These are phyloP conservation scores for Fregetta grallaria DNA, from an alignment of 2,113 vertebrate genomes.

Conservation along the genomic window DNA sequence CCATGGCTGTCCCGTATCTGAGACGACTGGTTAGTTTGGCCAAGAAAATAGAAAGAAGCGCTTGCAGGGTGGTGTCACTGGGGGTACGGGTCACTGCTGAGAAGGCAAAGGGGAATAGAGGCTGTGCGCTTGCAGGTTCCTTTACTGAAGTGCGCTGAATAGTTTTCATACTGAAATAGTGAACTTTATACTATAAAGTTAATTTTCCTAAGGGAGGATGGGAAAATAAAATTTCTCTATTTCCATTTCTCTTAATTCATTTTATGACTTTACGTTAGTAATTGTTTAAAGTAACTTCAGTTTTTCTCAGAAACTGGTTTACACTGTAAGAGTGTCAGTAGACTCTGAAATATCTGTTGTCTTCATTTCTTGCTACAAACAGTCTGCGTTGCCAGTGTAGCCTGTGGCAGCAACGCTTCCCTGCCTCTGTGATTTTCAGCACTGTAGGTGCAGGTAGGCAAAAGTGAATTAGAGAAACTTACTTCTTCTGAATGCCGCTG, in stretches of 20 bases:
- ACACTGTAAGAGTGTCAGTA: neutral
- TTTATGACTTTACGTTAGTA: neutral
- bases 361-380: neutral
- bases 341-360: neutral
- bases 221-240: neutral
- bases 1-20: neutral
- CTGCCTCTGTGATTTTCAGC: neutral
- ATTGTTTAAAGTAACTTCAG: neutral
- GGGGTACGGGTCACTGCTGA: neutral
- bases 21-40: neutral
- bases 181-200: too few relatives aligned
- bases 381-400: neutral
- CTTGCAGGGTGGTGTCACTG: neutral
- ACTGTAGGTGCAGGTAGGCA: neutral
- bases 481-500: neutral
- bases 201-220: neutral
- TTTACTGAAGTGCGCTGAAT: neutral
- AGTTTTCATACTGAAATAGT: neutral
- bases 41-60: neutral
- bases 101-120: neutral
- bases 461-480: neutral
- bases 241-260: neutral
- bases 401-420: neutral
- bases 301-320: neutral
- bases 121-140: neutral